These are phyloP conservation scores for Palythoa grandis DNA, from an alignment of 92 coral and sea anemone genomes.

Conservation along the genomic window DNA sequence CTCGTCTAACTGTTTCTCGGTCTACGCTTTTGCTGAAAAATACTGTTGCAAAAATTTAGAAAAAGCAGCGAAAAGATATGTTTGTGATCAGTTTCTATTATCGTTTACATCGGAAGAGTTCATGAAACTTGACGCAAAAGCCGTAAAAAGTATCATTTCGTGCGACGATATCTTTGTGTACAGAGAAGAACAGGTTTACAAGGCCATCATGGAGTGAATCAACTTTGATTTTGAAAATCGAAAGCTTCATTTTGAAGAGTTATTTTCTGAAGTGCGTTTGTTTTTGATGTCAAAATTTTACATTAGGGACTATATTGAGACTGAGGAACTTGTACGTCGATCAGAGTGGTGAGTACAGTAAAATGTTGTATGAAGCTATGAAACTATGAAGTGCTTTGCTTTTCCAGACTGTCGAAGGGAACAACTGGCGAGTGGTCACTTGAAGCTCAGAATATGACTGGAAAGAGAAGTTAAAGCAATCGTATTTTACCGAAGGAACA, in stretches of 20 bases:
- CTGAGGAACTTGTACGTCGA: constrained; percentile 61
- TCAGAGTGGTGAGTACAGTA: constrained; percentile 46
- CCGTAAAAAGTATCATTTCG: constrained; percentile 47
- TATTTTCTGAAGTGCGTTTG: constrained; percentile 64
- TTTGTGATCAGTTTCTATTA: constrained; percentile 52
- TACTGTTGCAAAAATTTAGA: constrained; percentile 58
- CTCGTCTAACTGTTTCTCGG: constrained; percentile 52
- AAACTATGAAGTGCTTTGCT: constrained; percentile 48
- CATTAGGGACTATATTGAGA: constrained; percentile 47
- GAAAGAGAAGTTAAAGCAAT: constrained; percentile 47
- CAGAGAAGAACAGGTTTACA: constrained; percentile 72
- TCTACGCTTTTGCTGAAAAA: constrained; percentile 52
- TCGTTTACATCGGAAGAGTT: constrained; percentile 58
- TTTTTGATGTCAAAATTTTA: constrained; percentile 65
- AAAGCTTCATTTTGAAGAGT: constrained; percentile 47
- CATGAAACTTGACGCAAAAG: constrained; percentile 29
- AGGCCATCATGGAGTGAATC: constrained; percentile 72
- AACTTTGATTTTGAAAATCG: constrained; percentile 63
- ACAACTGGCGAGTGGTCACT: neutral
- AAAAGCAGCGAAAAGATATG: constrained; percentile 40
- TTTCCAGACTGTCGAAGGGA: constrained; percentile 15
- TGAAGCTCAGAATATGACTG: constrained; percentile 52
- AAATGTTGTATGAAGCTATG: constrained; percentile 54
- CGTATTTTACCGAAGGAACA: constrained; percentile 60
- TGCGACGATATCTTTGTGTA: constrained; percentile 60